Percentiles rank a stretch among this genome's conserved stretches.
Evolutionary conservation across 2,888 invertebrate species (phyloP).

Genomic region (Oligia latruncula): DNA sequence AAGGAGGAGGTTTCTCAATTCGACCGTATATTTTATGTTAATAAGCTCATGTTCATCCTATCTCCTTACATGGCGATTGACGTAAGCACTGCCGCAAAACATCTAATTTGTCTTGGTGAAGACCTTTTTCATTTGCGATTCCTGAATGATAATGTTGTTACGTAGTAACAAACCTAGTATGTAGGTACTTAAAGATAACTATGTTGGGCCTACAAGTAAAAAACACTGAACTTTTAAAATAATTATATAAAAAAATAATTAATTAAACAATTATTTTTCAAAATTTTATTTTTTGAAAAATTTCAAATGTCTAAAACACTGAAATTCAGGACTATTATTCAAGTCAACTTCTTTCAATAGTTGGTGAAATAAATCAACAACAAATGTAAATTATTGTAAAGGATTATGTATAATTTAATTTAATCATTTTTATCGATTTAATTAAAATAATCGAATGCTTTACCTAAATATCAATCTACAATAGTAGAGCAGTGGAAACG

Average conservation of each 20-base stretch:
- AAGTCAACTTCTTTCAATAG: neutral
- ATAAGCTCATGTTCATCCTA: constrained; percentile 1
- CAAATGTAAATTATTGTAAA: neutral
- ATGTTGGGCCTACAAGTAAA: neutral
- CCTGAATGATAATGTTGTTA: constrained; percentile 21
- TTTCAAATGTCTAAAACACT: neutral
- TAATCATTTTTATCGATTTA: neutral
- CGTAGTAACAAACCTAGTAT: neutral
- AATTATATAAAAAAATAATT: neutral
- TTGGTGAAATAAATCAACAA: neutral
- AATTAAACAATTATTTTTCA: neutral
- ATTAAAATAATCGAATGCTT: neutral
- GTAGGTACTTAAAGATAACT: neutral
- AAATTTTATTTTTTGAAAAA: neutral
- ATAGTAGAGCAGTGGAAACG: neutral
- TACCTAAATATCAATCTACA: constrained; percentile 5
- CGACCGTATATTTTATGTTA: too few relatives aligned
- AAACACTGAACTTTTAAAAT: neutral
- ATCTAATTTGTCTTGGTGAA: constrained; percentile 10
- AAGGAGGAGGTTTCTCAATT: too few relatives aligned
- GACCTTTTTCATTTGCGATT: constrained; percentile 10
- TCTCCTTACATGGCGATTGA: constrained; percentile 43
- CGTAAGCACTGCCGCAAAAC: constrained; percentile 43
- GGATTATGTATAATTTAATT: neutral
- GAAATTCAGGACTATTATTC: neutral